These are phyloP conservation scores for Brachyptera putata DNA, from an alignment of 2,888 invertebrate species.

Conservation along the genomic window DNA sequence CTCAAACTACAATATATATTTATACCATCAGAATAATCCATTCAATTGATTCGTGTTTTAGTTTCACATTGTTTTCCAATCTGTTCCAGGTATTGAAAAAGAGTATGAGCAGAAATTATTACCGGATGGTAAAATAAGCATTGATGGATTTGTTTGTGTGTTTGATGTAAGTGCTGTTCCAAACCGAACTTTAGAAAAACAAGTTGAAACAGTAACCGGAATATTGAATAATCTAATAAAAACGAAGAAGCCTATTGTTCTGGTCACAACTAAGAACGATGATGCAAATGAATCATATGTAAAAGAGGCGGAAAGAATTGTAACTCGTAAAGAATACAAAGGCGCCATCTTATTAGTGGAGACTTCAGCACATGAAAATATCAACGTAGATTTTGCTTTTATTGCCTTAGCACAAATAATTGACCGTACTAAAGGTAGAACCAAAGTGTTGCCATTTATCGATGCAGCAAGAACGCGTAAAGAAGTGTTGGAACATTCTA, in stretches of 20 bases:
- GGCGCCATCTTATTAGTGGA: slow-evolving; percentile 85
- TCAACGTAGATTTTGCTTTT: slow-evolving; percentile 92
- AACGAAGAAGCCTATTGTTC: slow-evolving; percentile 90
- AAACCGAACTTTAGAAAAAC: slow-evolving; percentile 85
- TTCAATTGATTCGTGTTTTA: too few species aligned
- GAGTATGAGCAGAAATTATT: slow-evolving; percentile 92
- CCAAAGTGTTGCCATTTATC: slow-evolving; percentile 65
- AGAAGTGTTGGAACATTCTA: slow-evolving; percentile 84
- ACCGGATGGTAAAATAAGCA: slow-evolving; percentile 85
- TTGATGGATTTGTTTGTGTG: slow-evolving; percentile 93
- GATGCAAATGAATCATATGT: slow-evolving; percentile 83
- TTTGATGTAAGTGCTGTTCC: slow-evolving; percentile 95
- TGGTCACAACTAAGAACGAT: slow-evolving; percentile 95
- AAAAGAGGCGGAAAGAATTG: slow-evolving; percentile 82
- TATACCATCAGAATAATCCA: too few species aligned
- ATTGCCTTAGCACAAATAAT: slow-evolving; percentile 86
- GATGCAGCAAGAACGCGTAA: slow-evolving; percentile 84
- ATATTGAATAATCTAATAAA: slow-evolving; percentile 83
- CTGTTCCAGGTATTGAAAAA: slow-evolving; percentile 78
- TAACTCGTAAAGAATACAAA: slow-evolving; percentile 87
- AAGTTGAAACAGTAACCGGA: slow-evolving; percentile 79
- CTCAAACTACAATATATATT: too few species aligned
- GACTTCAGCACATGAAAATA: slow-evolving; percentile 92
- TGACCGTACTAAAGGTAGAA: slow-evolving; percentile 79
- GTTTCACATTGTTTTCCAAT: too few species aligned